Base-by-base conservation (phyloP, 2,113 vertebrate species). In the Euleptes europaea region DNA sequence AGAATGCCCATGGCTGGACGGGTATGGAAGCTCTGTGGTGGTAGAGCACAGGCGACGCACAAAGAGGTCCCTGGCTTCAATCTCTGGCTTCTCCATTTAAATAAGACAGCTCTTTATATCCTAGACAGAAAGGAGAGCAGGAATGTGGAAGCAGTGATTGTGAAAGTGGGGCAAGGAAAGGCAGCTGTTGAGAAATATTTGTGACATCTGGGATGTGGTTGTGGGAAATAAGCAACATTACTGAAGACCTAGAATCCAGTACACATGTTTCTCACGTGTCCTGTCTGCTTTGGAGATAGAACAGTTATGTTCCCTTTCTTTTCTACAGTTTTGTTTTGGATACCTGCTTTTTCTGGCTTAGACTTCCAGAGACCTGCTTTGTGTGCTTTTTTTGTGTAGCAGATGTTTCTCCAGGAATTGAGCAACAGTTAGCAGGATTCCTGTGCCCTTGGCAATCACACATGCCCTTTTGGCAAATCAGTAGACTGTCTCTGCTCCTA, bases 1-100 rank as follows among this genome's bases (percentile, higher is more conserved):
- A 97, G 94, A 98, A 96, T 77, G 89, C 95, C 54, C 97, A 97
- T 4, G 97, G 98, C 89, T 99, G 98, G 98, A 98, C 98, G 49
- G 97, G 98, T 98, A 94, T 89, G 78, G 74, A 86, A 6, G 57
- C 5, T 31, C 26, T 26, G 42, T 63, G 42, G 19, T 69, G 26
- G 60, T 13, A 26, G 1, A 23, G 54, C 14, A 71, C 10, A 73
- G 35, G 14, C 23, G 23, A 13, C 38, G 67, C 21, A 31, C 47
- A 38, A 51, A 31, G 63, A 47, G 42, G 77, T 4, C 17, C 3
- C 26, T 26, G 38, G 33, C 33, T 15, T 78, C 49, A 23, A 15
- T 60, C 51, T 19, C 74, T 78, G 65, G 35, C 74, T 70, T 47
- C n/a, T 65, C 19, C 3, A 7, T 1, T 60, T 60, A 78, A 49